Base-by-base conservation (phyloP, 2,797 vertebrate species). In the Trematocara caparti region DNA sequence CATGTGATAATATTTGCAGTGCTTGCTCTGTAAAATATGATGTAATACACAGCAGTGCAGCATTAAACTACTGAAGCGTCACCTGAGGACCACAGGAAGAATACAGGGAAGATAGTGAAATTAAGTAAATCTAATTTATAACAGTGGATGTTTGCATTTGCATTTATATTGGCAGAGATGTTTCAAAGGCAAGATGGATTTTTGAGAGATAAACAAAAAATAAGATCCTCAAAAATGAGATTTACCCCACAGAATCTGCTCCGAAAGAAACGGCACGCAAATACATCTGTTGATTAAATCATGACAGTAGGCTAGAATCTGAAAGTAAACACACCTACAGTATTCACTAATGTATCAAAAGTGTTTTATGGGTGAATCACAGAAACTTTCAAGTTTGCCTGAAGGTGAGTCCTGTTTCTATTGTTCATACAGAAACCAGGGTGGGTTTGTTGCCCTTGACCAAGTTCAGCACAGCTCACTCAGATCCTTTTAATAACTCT, bases 401-500 rank as follows among this genome's bases (percentile, higher is more conserved):
- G 87, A 94, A 93, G 90, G 91, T 89, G 88, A 30, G 72, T 76
- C 36, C 38, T 73, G 78, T 78, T 75, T 84, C 80, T 82, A 83
- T 80, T 77, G 89, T 90, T 88, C 87, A 53, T 55, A 83, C 24
- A 77, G 86, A 92, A 93, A 91, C 82, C 89, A 89, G 90, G 89
- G 89, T 90, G 88, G 77, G 81, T 89, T 93, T 93, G 88, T 89
- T 92, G 96, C 93, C 96, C 96, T 96, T 96, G 95, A 95, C 95
- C 95, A 96, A 95, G 95, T 96, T 96, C 94, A 95, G 91, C 92
- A 86, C 83, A 80, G 91, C 94, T 95, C 92, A 93, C 92, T 87
- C 92, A 86, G 84, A 93, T 93, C 92, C 94, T 94, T 95, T 95
- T 95, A 96, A 96, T 96, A 96, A 96, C 95, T 95, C 94, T 93